phyloP scores from a whole-genome alignment of 2,797 vertebrate species.

The Anniella stebbinsi region DNA sequence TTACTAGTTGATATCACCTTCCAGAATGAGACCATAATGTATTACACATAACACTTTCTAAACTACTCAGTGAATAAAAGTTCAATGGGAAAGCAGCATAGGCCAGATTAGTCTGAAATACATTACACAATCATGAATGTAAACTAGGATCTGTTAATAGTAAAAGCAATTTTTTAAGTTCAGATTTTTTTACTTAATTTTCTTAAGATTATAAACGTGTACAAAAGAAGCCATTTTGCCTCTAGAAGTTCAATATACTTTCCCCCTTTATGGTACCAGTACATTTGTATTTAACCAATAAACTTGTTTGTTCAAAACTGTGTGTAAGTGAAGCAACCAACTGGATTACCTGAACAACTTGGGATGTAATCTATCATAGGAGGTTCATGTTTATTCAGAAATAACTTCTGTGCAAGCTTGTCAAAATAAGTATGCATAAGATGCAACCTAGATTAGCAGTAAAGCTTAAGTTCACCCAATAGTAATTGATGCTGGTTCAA shows the following conservation, averaged over 20 bases:
- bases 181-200: background rate
- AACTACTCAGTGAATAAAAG: background rate
- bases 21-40: background rate
- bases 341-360: too few relatives aligned
- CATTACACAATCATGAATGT: conserved; percentile 45
- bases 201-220: conserved; percentile 38
- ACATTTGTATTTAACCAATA: conserved; percentile 76
- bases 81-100: background rate
- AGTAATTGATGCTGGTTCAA: background rate
- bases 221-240: conserved; percentile 57
- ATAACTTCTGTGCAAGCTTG: background rate
- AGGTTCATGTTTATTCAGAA: background rate
- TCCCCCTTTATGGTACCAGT: conserved; percentile 58
- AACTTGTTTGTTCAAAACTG: conserved; percentile 48
- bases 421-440: background rate
- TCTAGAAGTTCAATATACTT: conserved; percentile 37
- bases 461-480: background rate
- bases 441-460: background rate
- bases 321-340: background rate
- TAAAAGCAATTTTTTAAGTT: conserved; percentile 23
- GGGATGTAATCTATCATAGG: background rate
- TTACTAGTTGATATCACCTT: background rate
- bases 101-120: conserved; percentile 17
- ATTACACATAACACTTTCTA: background rate
- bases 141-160: conserved; percentile 13